Evolutionary conservation across 92 coral and sea anemone species (phyloP).

Genomic region (Epizoanthus scotinus): DNA sequence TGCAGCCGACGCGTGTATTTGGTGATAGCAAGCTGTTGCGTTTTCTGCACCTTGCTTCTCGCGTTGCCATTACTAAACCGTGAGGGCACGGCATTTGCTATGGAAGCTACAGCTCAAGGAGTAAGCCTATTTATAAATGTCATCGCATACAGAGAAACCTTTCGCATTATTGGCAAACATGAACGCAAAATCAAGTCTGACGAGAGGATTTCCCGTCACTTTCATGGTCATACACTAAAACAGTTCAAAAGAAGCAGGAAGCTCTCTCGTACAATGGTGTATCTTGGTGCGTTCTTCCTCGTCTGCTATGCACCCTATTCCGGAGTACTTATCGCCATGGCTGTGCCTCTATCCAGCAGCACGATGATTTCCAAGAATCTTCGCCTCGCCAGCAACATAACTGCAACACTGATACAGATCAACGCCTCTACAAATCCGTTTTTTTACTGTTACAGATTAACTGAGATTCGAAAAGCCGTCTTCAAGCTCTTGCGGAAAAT

Average conservation of each 20-base stretch:
- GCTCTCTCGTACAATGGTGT: constrained; percentile 30
- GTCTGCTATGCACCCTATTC: constrained; percentile 38
- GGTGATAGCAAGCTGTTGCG: constrained; percentile 8
- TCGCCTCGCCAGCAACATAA: constrained; percentile 31
- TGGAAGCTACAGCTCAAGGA: constrained; percentile 31
- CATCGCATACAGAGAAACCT: constrained; percentile 30
- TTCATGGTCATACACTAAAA: constrained; percentile 26
- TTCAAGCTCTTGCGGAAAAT: constrained; percentile 11
- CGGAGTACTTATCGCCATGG: constrained; percentile 28
- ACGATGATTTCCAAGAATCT: constrained; percentile 30
- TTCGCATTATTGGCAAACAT: constrained; percentile 34
- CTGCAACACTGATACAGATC: constrained; percentile 23
- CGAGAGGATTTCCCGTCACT: constrained; percentile 24
- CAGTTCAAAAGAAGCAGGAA: constrained; percentile 32
- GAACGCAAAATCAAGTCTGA: constrained; percentile 33
- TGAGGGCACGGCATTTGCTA: constrained; percentile 19
- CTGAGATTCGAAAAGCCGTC: constrained; percentile 33
- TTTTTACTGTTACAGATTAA: constrained; percentile 34
- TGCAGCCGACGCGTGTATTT: constrained; percentile 22
- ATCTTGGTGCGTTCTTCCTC: constrained; percentile 20
- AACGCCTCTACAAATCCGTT: constrained; percentile 36
- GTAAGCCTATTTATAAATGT: constrained; percentile 26
- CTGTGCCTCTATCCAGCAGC: constrained; percentile 28
- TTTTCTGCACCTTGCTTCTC: not conserved
- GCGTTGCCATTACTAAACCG: not conserved